These are phyloP conservation scores for Drosophila mimetica DNA, from an alignment of 2,888 invertebrate genomes.

Conservation along the genomic window DNA sequence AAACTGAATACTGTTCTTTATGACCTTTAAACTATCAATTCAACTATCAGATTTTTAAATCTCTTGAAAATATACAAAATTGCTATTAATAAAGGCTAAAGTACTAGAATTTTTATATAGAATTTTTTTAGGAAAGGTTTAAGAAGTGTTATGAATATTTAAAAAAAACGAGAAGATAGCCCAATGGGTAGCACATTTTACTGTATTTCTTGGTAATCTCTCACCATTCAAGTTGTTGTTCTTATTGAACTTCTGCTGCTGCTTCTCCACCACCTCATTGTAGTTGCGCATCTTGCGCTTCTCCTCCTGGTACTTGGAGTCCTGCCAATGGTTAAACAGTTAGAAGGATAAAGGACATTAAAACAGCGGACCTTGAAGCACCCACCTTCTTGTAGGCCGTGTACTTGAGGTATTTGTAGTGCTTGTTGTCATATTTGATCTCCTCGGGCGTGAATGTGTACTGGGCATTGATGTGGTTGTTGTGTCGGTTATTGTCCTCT, in stretches of 20 bases:
- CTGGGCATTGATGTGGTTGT: constrained; percentile 85
- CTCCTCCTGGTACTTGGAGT: constrained; percentile 84
- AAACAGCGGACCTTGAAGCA: not conserved
- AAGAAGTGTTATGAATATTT: not conserved
- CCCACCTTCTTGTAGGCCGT: constrained; percentile 88
- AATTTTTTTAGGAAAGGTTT: too few species aligned
- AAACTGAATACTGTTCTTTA: too few species aligned
- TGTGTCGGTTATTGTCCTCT: constrained; percentile 84
- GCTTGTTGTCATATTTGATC: constrained; percentile 91
- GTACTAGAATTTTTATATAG: too few species aligned
- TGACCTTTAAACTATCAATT: too few species aligned
- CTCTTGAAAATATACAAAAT: too few species aligned
- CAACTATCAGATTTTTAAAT: too few species aligned
- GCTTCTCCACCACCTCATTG: constrained; percentile 87
- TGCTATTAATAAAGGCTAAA: too few species aligned
- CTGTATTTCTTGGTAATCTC: not conserved
- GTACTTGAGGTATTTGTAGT: constrained; percentile 91
- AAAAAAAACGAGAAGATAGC: too few species aligned
- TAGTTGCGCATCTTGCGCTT: constrained; percentile 88
- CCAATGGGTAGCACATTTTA: too few species aligned
- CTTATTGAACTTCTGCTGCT: constrained; percentile 81
- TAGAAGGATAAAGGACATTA: not conserved
- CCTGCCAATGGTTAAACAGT: constrained; percentile 73
- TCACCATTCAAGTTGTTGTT: constrained; percentile 79
- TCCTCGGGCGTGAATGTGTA: constrained; percentile 90